Evolutionary conservation across 2,888 invertebrate genomes (phyloP).

Genomic region (Caradrina clavipalpis): DNA sequence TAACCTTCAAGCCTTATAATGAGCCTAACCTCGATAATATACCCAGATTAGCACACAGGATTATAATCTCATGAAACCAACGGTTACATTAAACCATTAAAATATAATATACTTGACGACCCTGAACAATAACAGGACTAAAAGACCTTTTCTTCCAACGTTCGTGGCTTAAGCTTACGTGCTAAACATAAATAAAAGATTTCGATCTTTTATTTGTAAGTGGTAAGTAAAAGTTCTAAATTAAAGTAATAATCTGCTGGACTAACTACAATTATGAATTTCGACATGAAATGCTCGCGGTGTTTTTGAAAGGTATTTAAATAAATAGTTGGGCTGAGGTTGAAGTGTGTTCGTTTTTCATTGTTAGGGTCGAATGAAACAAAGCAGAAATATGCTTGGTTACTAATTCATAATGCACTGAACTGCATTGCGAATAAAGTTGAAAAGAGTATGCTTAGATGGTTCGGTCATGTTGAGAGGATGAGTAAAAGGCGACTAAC

Average conservation of each 20-base stretch:
- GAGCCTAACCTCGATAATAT: conserved; percentile 4
- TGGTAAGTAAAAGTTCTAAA: conserved; percentile 34
- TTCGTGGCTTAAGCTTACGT: conserved; percentile 45
- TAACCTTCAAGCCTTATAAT: neutral
- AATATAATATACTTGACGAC: conserved; percentile 1
- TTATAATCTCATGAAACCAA: neutral
- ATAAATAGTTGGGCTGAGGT: conserved; percentile 4
- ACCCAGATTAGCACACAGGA: neutral
- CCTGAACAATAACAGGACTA: conserved; percentile 36
- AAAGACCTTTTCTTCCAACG: neutral
- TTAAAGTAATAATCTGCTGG: conserved; percentile 41
- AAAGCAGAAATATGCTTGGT: too few relatives aligned
- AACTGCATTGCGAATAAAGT: too few relatives aligned
- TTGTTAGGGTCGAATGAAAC: conserved; percentile 12
- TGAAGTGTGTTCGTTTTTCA: conserved; percentile 7
- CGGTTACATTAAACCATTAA: conserved; percentile 7
- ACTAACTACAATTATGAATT: conserved; percentile 46
- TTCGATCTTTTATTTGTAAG: conserved; percentile 35
- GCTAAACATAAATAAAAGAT: conserved; percentile 54
- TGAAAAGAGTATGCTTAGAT: too few relatives aligned
- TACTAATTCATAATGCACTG: too few relatives aligned
- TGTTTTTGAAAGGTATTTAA: conserved; percentile 18
- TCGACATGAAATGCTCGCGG: conserved; percentile 40
- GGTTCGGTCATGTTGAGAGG: too few relatives aligned
- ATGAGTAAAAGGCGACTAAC: too few relatives aligned